Evolutionary conservation across 2,113 vertebrate genomes (phyloP), one percentile per base, ranked within the genome.

Genomic region (Apistogramma diplotaenia): DNA sequence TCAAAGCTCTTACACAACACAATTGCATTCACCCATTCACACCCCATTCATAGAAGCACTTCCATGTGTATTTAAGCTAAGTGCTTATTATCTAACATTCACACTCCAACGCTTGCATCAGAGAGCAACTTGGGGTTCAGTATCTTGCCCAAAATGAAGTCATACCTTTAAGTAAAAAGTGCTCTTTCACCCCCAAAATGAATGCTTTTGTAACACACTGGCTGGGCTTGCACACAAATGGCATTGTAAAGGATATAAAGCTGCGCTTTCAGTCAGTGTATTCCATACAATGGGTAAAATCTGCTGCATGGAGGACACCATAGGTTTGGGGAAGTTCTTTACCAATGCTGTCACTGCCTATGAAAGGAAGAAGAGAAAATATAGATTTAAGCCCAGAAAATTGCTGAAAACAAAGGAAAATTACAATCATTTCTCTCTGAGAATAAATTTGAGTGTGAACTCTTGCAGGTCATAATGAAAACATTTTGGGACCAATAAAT

Each of bases 211-310:
- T n/a, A 70, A 1, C 46, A 8, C 6, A 18, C 23, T 49, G 43
- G 25, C 10, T 31, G 2, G 7, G 51, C 33, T 12, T 25, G 27
- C 8, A 9, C 4, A 23, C 1, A n/a, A 21, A 10, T 13, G 8
- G 8, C 23, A 56, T 6, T 55, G 8, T 29, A n/a, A 89, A 97
- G 97, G 98, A 97, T 99, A 99, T 99, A 99, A 97, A 85, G 98
- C 96, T 2, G 97, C 98, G 29, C 98, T 99, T 89, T 99, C 98
- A 0, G 98, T 99, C n/a, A 99, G 95, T 1, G 98, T 98, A 61
- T 97, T 98, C 98, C 98, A 99, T 4, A 99, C 98, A 8, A 99
- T 99, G 59, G 98, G 98, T 62, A 99, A 94, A 78, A 99, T 98
- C 89, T 99, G 98, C 89, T 99, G 98, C 98, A 99, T 99, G 31